Evolutionary conservation across 2,888 invertebrate genomes (phyloP).

Genomic region (Pyrgus malvae): DNA sequence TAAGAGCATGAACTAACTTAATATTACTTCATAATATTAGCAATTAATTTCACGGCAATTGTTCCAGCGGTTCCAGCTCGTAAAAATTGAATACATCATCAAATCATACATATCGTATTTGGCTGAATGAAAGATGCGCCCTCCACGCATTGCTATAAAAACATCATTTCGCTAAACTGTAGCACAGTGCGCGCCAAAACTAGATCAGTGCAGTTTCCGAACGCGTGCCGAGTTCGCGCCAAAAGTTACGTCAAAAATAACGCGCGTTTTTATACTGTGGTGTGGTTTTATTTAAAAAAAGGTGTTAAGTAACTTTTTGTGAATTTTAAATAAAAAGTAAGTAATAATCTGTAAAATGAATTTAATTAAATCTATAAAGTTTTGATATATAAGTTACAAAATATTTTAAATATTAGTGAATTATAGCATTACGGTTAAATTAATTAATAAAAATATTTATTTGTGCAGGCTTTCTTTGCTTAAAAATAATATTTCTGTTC

Average conservation of each 20-base stretch:
- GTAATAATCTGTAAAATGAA: no score
- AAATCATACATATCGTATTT: conserved; percentile 38
- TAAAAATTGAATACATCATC: no score
- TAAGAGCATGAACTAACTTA: no score
- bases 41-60: conserved; percentile 11
- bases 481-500: no score
- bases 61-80: conserved; percentile 17
- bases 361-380: no score
- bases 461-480: no score
- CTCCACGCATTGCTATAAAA: conserved; percentile 57
- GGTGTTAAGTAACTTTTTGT: conserved; percentile 9
- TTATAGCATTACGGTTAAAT: no score
- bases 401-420: no score
- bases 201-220: conserved; percentile 46
- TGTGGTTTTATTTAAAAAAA: conserved; percentile 13
- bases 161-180: conserved; percentile 56
- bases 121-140: conserved; percentile 49
- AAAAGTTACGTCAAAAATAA: conserved; percentile 9
- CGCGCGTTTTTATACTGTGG: conserved; percentile 19
- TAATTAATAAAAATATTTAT: no score
- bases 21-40: no score
- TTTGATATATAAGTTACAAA: no score
- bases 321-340: neutral
- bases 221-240: conserved; percentile 29
- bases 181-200: conserved; percentile 56